A percentile compares a stretch with the other conserved stretches of the same genome.
phyloP scores from a whole-genome alignment of 2,888 invertebrate species.

The Drosophila imparisetae region DNA sequence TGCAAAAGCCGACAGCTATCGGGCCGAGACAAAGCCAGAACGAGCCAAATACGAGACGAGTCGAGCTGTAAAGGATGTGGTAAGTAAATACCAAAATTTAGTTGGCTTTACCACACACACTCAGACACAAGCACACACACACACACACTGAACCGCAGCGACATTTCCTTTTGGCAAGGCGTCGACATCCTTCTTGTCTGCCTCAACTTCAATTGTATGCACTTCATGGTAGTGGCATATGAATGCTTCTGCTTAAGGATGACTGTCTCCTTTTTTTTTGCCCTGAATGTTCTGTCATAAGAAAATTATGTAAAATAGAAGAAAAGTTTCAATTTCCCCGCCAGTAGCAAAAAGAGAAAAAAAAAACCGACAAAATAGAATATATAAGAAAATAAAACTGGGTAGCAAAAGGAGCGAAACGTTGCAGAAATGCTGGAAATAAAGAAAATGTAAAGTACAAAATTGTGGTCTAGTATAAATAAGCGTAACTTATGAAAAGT shows the following conservation, averaged over 20 bases:
- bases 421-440: slow-evolving; percentile 63
- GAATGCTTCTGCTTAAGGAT: slow-evolving; percentile 47
- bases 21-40: slow-evolving; percentile 17
- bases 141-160: slow-evolving; percentile 59
- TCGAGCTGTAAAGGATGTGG: slow-evolving; percentile 70
- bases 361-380: slow-evolving; percentile 20
- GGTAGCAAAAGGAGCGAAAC: slow-evolving; percentile 49
- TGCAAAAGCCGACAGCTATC: slow-evolving; percentile 51
- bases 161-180: slow-evolving; percentile 78
- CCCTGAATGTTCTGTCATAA: slow-evolving; percentile 51
- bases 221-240: slow-evolving; percentile 48
- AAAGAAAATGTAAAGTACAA: slow-evolving; percentile 77
- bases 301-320: slow-evolving; percentile 81
- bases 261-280: slow-evolving; percentile 24
- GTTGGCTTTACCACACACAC: slow-evolving; percentile 68
- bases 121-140: slow-evolving; percentile 13
- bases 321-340: slow-evolving; percentile 78
- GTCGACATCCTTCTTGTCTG: slow-evolving; percentile 67
- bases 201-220: slow-evolving; percentile 69
- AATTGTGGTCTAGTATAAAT: slow-evolving; percentile 78
- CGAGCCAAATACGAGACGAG: slow-evolving; percentile 32
- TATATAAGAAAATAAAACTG: slow-evolving; percentile 32
- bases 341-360: slow-evolving; percentile 14
- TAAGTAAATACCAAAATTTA: slow-evolving; percentile 78
- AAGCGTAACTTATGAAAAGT: slow-evolving; percentile 79